Percentiles rank a stretch among this genome's conserved stretches.
phyloP scores from a whole-genome alignment of 2,888 invertebrate genomes.

The Sinelater perroti region DNA sequence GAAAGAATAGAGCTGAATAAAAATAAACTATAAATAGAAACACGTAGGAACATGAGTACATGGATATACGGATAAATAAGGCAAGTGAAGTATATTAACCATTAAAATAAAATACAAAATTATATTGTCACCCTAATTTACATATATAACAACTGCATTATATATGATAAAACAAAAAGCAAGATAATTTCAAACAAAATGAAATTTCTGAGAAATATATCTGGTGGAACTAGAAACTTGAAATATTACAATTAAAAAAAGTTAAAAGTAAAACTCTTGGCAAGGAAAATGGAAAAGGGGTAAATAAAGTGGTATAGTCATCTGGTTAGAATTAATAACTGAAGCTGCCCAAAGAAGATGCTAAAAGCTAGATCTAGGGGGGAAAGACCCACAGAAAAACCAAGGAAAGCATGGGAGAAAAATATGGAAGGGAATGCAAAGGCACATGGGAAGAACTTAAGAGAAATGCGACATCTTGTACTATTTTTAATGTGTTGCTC shows the following conservation, averaged over 20 bases:
- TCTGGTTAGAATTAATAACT: not conserved
- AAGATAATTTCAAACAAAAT: too few species aligned
- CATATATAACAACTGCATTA: too few species aligned
- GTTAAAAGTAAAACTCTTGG: not conserved
- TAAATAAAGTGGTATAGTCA: not conserved
- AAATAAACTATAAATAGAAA: too few species aligned
- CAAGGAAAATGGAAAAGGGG: not conserved
- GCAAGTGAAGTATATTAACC: too few species aligned
- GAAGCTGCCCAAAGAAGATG: not conserved
- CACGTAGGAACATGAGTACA: too few species aligned
- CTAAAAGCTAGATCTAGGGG: not conserved
- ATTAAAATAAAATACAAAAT: too few species aligned
- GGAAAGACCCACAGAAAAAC: not conserved
- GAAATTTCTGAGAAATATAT: not conserved
- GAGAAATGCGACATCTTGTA: not conserved
- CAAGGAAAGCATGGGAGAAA: not conserved
- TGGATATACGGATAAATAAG: too few species aligned
- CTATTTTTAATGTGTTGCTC: too few species aligned
- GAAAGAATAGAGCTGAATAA: too few species aligned
- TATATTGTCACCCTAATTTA: too few species aligned
- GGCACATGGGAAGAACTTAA: not conserved
- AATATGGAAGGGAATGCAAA: conserved; percentile 1
- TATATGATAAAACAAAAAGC: too few species aligned
- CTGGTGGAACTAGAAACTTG: not conserved
- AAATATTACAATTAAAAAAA: not conserved